Percentiles rank a stretch among this genome's conserved stretches.
Evolutionary conservation across 2,888 invertebrate genomes (phyloP).

Genomic region (Sinodicranocentrus sp.): DNA sequence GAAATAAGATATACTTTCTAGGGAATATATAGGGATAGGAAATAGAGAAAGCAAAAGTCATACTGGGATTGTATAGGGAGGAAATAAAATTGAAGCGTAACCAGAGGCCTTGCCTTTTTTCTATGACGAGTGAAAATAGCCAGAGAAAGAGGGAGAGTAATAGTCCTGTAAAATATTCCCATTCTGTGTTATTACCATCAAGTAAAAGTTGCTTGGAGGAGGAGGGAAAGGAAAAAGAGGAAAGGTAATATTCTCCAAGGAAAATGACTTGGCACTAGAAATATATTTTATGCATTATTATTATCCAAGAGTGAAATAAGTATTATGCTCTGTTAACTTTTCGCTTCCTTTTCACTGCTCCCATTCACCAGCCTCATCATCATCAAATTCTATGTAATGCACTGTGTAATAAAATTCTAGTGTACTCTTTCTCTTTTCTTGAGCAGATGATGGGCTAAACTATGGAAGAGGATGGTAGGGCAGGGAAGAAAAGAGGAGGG

Average conservation of each 20-base stretch:
- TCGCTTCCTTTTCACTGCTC: slow-evolving; percentile 45
- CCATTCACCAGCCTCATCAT: slow-evolving; percentile 43
- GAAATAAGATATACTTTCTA: slow-evolving; percentile 1
- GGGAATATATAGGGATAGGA: no score
- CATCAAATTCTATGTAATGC: slow-evolving; percentile 37
- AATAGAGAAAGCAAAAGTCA: slow-evolving; percentile 11
- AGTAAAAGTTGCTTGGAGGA: not conserved
- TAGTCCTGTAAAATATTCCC: slow-evolving; percentile 55
- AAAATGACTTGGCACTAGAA: slow-evolving; percentile 58
- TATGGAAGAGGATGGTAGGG: not conserved
- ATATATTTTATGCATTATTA: slow-evolving; percentile 58
- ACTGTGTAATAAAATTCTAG: slow-evolving; percentile 49
- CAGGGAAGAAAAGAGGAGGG: no score
- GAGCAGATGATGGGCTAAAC: not conserved
- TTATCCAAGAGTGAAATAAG: slow-evolving; percentile 57
- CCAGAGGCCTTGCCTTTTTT: slow-evolving; percentile 45
- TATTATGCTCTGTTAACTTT: slow-evolving; percentile 57
- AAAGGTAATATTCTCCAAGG: slow-evolving; percentile 49
- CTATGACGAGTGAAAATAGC: slow-evolving; percentile 48
- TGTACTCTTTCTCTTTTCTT: not conserved
- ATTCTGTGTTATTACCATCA: slow-evolving; percentile 48
- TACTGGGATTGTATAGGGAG: not conserved
- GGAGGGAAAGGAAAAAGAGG: not conserved
- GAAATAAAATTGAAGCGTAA: slow-evolving; percentile 37
- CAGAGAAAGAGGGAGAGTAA: slow-evolving; percentile 36